phyloP scores from a whole-genome alignment of 2,113 vertebrate species.

The Cygnus buccinator region DNA sequence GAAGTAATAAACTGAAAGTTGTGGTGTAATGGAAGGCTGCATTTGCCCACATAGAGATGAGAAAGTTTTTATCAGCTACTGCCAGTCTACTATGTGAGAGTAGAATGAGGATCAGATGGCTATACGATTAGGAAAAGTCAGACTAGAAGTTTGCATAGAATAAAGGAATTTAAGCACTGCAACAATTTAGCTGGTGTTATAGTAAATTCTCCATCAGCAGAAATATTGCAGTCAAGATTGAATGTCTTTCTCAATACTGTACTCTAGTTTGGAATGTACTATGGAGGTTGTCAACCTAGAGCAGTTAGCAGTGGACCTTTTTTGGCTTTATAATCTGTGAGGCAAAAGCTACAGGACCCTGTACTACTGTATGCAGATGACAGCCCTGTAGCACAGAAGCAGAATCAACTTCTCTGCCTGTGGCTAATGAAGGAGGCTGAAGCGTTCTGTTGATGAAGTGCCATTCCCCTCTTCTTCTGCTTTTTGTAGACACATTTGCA shows the following conservation, averaged over 20 bases:
- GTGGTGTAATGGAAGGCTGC: not conserved
- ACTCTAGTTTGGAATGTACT: not conserved
- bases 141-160: not conserved
- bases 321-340: not conserved
- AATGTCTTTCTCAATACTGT: rapidly evolving
- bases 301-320: not conserved
- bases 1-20: not conserved
- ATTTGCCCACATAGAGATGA: not conserved
- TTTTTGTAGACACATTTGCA: not conserved
- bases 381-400: not conserved
- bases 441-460: not conserved
- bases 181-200: not conserved
- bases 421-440: not conserved
- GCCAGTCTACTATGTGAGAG: not conserved
- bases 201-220: not conserved
- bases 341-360: not conserved
- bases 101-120: not conserved
- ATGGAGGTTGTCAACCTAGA: not conserved
- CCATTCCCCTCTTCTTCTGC: not conserved
- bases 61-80: not conserved
- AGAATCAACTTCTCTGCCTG: rapidly evolving
- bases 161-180: not conserved
- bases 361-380: too few species aligned
- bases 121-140: not conserved
- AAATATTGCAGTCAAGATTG: not conserved